Conservation (phyloP, 2,113 vertebrate species). For the Serinus canaria region DNA sequence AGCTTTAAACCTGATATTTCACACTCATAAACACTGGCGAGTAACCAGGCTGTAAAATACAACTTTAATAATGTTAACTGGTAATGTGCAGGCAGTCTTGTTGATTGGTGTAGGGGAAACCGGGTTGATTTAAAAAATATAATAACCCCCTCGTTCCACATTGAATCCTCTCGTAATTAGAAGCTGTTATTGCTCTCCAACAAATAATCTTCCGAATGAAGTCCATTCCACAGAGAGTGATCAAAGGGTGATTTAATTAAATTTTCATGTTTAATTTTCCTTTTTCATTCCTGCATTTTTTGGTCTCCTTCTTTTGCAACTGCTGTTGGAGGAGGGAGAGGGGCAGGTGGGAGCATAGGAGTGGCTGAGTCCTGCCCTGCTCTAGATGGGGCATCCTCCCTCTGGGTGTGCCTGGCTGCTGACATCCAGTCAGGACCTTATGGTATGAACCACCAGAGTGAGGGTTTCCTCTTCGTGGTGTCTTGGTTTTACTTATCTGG, state of each 20-base stretch:
- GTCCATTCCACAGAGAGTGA: conserved; percentile 55
- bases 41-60: background rate
- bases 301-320: background rate
- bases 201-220: conserved; percentile 57
- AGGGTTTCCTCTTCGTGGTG: background rate
- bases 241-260: conserved; percentile 74
- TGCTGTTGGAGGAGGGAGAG: background rate
- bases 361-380: background rate
- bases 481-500: conserved; percentile 35
- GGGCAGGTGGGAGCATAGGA: background rate
- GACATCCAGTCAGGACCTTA: background rate
- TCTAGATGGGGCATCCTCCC: background rate
- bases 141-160: background rate
- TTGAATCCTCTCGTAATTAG: conserved; percentile 35
- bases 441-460: rapidly evolving
- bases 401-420: background rate
- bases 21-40: background rate
- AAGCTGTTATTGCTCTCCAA: conserved; percentile 64
- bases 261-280: conserved; percentile 76
- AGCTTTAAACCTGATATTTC: conserved; percentile 7
- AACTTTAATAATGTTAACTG: background rate
- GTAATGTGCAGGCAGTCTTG: background rate
- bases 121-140: background rate
- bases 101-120: background rate
- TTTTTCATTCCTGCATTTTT: conserved; percentile 40